Base-by-base conservation (phyloP, 2,888 invertebrate species). In the Tolmerus cingulatus region DNA sequence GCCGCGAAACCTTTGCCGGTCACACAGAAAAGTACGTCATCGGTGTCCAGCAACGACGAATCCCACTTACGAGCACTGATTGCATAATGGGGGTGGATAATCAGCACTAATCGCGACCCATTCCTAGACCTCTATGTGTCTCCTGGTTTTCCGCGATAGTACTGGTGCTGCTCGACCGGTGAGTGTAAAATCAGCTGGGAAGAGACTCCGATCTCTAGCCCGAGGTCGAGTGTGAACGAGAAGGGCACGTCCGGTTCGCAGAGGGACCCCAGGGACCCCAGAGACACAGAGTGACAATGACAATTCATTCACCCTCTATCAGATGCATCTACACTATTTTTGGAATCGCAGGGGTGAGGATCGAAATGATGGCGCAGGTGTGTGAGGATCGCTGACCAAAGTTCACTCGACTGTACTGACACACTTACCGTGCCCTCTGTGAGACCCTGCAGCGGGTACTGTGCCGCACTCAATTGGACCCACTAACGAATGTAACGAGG, bases 51-150 rank as follows among this genome's bases (percentile, higher is more conserved):
- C 81, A 55, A n/a, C 55, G 55, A 55, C 16, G 30, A 57, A 66
- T 84, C 66, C 30, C 27, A 30, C 43, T 85, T 87, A 88, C 87
- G 55, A 87, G 81, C 74, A 76, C 84, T 88, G 82, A 88, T 87
- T 87, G 87, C 86, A 88, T 87, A 88, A 87, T 88, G 87, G 86
- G n/a, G 74, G 86, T 74, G 86, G 51, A 74, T 88, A 88, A 88
- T 87, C 88, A 88, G 85, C 86, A 78, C 57, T 88, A 88, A 88
- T 88, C 87, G 66, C 66, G 27, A 27, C n/a, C 43, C 46, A 46
- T 74, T 74, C 46, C 85, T 74, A 84, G 66, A 51, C 51, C 27
- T 51, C 66, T 19, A 66, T 66, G 66, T 19, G 5, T 46, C 43
- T 46, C 14, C 9, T 46, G 16, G 14, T 46, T 14, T 46, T 12